Conservation (phyloP, 2,888 invertebrate genomes). For the Herminia tarsipennalis region DNA sequence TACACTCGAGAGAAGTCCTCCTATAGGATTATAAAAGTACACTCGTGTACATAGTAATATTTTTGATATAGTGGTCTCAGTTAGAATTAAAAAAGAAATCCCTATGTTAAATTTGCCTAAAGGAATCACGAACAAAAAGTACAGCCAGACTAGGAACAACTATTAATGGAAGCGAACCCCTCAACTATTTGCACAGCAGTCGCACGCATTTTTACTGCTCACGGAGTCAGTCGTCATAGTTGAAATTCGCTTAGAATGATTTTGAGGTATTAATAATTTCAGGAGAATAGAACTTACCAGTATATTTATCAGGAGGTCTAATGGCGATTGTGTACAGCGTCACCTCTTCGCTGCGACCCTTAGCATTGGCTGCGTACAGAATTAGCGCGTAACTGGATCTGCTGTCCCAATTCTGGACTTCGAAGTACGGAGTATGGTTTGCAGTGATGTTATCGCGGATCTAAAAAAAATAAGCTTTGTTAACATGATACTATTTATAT, state of each 20-base stretch:
- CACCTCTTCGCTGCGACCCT: slow-evolving; percentile 92
- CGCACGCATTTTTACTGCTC: too few relatives aligned
- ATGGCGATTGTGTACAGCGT: slow-evolving; percentile 92
- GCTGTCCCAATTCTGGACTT: slow-evolving; percentile 88
- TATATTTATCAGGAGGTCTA: slow-evolving; percentile 93
- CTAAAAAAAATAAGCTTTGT: slow-evolving; percentile 48
- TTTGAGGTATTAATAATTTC: background rate
- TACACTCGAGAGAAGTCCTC: too few relatives aligned
- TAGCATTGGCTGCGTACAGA: slow-evolving; percentile 94
- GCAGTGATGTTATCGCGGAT: slow-evolving; percentile 86
- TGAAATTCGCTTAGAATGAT: background rate
- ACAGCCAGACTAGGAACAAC: too few relatives aligned
- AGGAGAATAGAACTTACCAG: slow-evolving; percentile 83
- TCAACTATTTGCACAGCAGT: too few relatives aligned
- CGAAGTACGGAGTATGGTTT: slow-evolving; percentile 86
- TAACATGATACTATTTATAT: background rate
- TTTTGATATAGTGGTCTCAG: too few relatives aligned
- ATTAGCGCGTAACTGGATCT: slow-evolving; percentile 90
- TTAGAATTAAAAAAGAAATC: too few relatives aligned
- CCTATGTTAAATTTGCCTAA: too few relatives aligned
- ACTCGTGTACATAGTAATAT: too few relatives aligned
- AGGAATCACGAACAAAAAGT: too few relatives aligned
- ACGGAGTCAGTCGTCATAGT: too few relatives aligned
- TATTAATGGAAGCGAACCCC: too few relatives aligned
- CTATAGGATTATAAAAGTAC: too few relatives aligned